A percentile compares a stretch with the other conserved stretches of the same genome.
phyloP scores from a whole-genome alignment of 2,113 vertebrate species.

The Echinops telfairi region DNA sequence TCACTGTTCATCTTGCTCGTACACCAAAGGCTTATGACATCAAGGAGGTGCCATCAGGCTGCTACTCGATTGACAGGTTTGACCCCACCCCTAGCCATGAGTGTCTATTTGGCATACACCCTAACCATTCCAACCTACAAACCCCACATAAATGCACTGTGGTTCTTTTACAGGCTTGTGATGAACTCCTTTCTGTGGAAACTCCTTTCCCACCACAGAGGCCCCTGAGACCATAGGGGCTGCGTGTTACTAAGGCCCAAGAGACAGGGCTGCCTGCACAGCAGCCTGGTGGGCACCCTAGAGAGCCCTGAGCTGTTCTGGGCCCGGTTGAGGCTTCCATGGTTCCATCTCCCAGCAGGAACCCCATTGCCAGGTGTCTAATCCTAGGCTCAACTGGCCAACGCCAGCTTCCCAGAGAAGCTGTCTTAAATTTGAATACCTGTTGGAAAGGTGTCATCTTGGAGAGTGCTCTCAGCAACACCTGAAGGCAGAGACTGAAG shows the following conservation, averaged over 20 bases:
- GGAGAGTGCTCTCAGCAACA: not conserved
- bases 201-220: not conserved
- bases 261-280: too few relatives aligned
- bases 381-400: too few relatives aligned
- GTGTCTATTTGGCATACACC: too few relatives aligned
- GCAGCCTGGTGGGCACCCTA: not conserved
- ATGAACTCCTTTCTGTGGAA: not conserved
- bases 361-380: not conserved
- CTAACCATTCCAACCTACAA: not conserved
- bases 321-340: not conserved
- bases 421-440: not conserved
- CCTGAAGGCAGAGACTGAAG: not conserved
- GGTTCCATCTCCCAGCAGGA: not conserved
- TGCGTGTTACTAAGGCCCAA: not conserved
- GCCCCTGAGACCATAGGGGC: not conserved
- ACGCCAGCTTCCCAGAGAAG: not conserved
- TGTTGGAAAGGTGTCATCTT: too few relatives aligned
- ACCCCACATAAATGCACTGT: not conserved
- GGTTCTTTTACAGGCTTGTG: not conserved
- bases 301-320: not conserved
- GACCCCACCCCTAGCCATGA: too few relatives aligned
- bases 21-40: too few relatives aligned
- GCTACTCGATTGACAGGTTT: too few relatives aligned
- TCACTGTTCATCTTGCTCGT: too few relatives aligned
- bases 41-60: too few relatives aligned